phyloP scores from a whole-genome alignment of 2,113 vertebrate species.

The Felis chaus region DNA sequence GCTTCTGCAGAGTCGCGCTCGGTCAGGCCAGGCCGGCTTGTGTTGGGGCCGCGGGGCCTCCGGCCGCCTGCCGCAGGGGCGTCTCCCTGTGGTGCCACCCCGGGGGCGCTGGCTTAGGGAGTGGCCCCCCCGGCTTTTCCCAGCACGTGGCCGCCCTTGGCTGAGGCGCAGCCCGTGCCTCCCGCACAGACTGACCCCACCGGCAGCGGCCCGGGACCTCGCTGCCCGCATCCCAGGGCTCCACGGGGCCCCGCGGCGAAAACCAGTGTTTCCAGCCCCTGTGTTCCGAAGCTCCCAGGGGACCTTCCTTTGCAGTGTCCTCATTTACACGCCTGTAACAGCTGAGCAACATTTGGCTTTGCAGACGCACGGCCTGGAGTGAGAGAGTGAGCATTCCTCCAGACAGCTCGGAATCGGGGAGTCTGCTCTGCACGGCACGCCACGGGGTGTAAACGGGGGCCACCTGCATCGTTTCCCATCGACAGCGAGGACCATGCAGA shows the following conservation, averaged over 20 bases:
- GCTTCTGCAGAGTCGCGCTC: background rate
- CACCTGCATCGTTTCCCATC: background rate
- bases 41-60: background rate
- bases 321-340: background rate
- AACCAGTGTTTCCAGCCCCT: too few species aligned
- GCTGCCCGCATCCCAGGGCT: too few species aligned
- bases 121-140: background rate
- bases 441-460: fast-evolving
- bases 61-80: too few species aligned
- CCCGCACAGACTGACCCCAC: fast-evolving
- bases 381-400: background rate
- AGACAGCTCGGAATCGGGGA: background rate
- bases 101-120: background rate
- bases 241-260: background rate
- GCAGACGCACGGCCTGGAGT: background rate
- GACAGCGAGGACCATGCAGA: background rate
- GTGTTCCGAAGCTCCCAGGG: background rate
- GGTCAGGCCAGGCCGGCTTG: background rate
- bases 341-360: background rate
- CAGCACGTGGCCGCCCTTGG: background rate
- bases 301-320: background rate
- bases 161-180: background rate
- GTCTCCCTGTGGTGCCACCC: background rate
- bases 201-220: fast-evolving
- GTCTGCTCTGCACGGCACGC: background rate